Base-by-base conservation (phyloP, 2,797 vertebrate genomes). In the Argyrosomus regius region DNA sequence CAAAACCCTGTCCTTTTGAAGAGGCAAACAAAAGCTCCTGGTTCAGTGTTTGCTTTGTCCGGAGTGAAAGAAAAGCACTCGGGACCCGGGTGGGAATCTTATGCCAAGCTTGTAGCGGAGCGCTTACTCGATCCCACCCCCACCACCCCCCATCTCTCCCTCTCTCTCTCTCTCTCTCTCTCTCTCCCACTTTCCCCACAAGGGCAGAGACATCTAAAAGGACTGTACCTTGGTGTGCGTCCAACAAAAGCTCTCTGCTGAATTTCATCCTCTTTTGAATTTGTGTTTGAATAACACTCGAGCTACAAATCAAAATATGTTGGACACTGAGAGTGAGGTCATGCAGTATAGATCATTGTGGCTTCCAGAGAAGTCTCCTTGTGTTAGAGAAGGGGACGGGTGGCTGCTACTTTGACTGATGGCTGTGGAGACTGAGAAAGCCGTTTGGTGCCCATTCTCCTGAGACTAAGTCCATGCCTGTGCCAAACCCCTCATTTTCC, bases 161-260 rank as follows among this genome's bases (percentile, higher is more conserved):
- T 46, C 59, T 53, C 65, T 46, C 61, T 67, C 43, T 49, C 49
- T 43, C 35, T 39, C 69, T 18, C 56, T 56, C 72, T 49, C 57
- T 28, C 78, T 72, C 49, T 24, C 39, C n/a, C 63, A 65, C 73
- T 65, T 72, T 74, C 63, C 81, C 77, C 88, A 90, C 90, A 93
- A 93, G 91, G 90, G 86, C 92, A 92, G 83, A 82, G 85, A 83
- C 90, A 92, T 93, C 91, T 86, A 65, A 91, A 93, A 92, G 86
- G 85, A 90, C 89, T 88, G 81, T 87, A 92, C 88, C 89, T 94
- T 94, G 94, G 92, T 93, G 79, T 66, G 57, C 77, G 70, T 94
- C 94, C 93, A 94, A 94, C 91, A 93, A 94, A 94, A 93, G 87
- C 92, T 93, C 91, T 93, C 91, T 78, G 67, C 86, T 86, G 91